phyloP scores from a whole-genome alignment of 2,888 invertebrate species.

The Sepioteuthis lessoniana region DNA sequence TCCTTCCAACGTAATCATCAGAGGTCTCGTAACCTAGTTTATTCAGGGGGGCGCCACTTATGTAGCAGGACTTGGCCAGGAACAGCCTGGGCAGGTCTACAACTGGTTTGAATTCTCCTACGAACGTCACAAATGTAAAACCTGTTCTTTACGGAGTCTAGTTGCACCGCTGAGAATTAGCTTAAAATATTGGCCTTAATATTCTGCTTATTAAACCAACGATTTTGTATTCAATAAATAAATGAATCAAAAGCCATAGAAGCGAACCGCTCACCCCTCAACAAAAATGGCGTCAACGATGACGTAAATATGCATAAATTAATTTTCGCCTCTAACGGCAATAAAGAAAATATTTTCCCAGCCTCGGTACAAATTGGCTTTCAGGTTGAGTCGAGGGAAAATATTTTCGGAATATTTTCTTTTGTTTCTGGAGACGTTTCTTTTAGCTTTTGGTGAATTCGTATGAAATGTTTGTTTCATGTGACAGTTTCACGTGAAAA shows the following conservation, averaged over 20 bases:
- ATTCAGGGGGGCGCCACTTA: no score
- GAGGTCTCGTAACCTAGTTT: no score
- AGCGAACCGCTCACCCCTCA: background rate
- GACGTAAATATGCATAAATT: conserved; percentile 14
- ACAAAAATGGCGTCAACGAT: background rate
- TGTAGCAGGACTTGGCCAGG: no score
- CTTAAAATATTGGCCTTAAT: no score
- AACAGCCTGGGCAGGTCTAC: no score
- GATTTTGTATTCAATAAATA: background rate
- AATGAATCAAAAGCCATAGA: background rate
- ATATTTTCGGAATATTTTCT: background rate
- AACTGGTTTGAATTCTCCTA: no score
- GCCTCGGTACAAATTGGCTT: background rate
- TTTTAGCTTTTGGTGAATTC: background rate
- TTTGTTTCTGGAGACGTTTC: background rate
- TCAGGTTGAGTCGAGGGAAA: background rate
- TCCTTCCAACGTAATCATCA: no score
- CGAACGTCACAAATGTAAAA: no score
- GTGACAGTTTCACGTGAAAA: background rate
- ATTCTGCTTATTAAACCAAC: no score
- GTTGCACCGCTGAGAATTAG: no score
- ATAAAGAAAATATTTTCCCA: background rate
- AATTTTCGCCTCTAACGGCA: background rate
- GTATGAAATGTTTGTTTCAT: background rate
- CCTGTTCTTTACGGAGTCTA: no score